These are phyloP conservation scores for Galagoides demidoff DNA, from an alignment of 2,797 vertebrate genomes.

Conservation along the genomic window DNA sequence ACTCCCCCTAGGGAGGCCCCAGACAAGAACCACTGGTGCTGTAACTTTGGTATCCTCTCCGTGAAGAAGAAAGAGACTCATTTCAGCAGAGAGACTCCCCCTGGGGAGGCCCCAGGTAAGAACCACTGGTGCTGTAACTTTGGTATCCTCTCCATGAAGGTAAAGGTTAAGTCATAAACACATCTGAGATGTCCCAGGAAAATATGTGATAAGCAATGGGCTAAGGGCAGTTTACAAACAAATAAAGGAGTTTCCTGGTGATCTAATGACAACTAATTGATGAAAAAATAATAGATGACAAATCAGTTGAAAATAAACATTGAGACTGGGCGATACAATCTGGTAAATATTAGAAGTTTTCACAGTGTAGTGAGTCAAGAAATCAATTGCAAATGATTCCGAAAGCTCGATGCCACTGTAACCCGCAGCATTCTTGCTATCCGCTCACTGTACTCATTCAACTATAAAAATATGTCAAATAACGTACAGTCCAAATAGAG, in stretches of 20 bases:
- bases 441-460: not conserved
- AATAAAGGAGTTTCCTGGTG: not conserved
- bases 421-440: not conserved
- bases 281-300: not conserved
- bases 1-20: not conserved
- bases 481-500: not conserved
- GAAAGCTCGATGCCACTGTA: not conserved
- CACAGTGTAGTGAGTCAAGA: not conserved
- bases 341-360: constrained; percentile 6
- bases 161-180: not conserved
- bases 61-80: not conserved
- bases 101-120: not conserved
- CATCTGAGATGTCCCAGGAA: not conserved
- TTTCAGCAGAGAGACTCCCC: not conserved
- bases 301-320: not conserved
- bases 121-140: not conserved
- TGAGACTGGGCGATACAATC: not conserved
- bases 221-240: not conserved
- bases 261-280: not conserved
- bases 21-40: not conserved
- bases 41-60: not conserved
- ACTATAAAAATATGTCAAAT: not conserved
- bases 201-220: not conserved
- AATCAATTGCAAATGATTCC: not conserved
- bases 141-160: not conserved